Conservation (phyloP, 37 sponge, comb jelly and placozoan genomes). For the Spongia lamella region DNA sequence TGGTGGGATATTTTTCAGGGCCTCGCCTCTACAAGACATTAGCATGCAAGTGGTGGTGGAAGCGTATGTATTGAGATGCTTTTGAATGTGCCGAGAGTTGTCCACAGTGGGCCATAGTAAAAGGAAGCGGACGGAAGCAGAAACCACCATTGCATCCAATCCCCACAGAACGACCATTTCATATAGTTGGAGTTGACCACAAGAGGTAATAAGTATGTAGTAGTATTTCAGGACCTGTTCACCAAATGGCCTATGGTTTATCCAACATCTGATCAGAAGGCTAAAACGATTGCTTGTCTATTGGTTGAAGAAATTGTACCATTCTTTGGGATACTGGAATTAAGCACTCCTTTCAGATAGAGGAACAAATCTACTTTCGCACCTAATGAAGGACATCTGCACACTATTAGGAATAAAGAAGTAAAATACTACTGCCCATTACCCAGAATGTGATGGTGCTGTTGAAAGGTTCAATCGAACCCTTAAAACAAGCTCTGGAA, state of each 20-base stretch:
- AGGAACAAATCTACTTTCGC: constrained; percentile 44
- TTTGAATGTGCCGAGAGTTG: constrained; percentile 8
- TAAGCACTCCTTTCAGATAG: constrained; percentile 57
- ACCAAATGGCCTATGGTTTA: constrained; percentile 61
- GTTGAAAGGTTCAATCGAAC: too few species aligned
- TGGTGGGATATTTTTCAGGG: constrained; percentile 59
- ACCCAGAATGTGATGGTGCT: too few species aligned
- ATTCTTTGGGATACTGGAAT: too few species aligned
- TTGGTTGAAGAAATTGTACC: constrained; percentile 41
- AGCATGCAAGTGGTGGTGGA: constrained; percentile 51
- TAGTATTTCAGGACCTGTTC: constrained; percentile 61
- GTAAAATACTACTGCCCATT: too few species aligned
- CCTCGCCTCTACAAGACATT: constrained; percentile 18
- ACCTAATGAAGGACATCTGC: constrained; percentile 36
- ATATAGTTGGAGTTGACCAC: constrained; percentile 55
- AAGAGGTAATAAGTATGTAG: constrained; percentile 19
- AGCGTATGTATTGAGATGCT: constrained; percentile 41
- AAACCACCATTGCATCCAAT: constrained; percentile 51
- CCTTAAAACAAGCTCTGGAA: too few species aligned
- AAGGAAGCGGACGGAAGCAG: neutral
- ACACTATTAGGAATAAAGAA: constrained; percentile 24
- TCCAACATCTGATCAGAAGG: constrained; percentile 54
- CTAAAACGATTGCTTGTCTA: constrained; percentile 13
- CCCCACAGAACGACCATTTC: constrained; percentile 42
- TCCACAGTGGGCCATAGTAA: constrained; percentile 51